Conservation (phyloP, 64 coral and sea anemone genomes). For the Pocillopora verrucosa region DNA sequence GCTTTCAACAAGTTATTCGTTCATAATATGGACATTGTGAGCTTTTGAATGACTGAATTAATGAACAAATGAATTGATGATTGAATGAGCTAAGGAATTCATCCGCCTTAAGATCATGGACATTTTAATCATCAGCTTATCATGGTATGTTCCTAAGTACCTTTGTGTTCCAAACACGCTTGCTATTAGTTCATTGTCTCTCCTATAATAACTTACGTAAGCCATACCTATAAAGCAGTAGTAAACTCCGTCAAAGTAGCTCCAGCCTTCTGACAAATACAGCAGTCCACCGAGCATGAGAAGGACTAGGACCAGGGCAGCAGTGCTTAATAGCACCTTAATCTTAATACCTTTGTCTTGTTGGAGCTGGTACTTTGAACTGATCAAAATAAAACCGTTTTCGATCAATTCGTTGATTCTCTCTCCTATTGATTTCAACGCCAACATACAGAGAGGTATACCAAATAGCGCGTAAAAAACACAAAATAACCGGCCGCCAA, state of each 20-base stretch:
- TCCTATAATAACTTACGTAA: not conserved
- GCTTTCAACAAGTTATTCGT: too few species aligned
- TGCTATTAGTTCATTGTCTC: too few species aligned
- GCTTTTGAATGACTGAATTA: too few species aligned
- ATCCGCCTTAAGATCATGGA: too few species aligned
- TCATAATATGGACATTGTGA: too few species aligned
- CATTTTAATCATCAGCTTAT: too few species aligned
- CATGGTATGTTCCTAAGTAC: too few species aligned
- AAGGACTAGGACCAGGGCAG: conserved; percentile 28
- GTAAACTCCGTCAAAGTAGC: conserved; percentile 67
- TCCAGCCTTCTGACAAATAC: conserved; percentile 74
- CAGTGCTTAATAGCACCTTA: conserved; percentile 41
- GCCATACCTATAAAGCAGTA: conserved; percentile 74
- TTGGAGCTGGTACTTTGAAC: conserved; percentile 38
- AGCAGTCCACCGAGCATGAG: conserved; percentile 66
- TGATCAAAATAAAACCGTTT: conserved; percentile 31
- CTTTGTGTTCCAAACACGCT: too few species aligned
- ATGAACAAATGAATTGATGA: not conserved
- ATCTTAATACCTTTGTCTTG: conserved; percentile 40
- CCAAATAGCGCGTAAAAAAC: conserved; percentile 70
- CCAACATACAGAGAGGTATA: conserved; percentile 64
- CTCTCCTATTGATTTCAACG: conserved; percentile 64
- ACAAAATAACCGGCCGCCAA: conserved; percentile 60
- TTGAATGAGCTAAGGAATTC: too few species aligned
- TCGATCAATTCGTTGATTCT: conserved; percentile 55